Evolutionary conservation across 2,113 vertebrate genomes (phyloP), one percentile per base, ranked within the genome.

Genomic region (Pithys albifrons): DNA sequence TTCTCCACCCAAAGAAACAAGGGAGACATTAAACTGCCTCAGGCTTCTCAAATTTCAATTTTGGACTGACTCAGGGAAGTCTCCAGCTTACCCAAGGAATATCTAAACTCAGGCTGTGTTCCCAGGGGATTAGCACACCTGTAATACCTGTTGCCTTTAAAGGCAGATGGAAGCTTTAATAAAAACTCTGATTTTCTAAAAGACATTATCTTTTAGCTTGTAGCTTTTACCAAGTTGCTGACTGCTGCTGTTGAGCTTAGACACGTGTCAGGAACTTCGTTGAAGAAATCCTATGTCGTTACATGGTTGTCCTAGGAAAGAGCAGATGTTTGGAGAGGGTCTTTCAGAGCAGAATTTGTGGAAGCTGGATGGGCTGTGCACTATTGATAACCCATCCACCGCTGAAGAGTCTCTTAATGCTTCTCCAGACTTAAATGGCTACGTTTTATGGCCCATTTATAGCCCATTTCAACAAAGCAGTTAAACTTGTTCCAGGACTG

Each of bases 381-480:
- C 91, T 88, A 57, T 92, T 95, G 92, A 88, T 91, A 91, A 80
- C 45, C 31, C 77, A 59, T 65, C 67, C 62, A 93, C 35, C 57
- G 61, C 66, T 93, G 95, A 88, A 92, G 88, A 93, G 92, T 77
- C 88, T 96, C 95, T 95, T 86, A 93, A 86, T 91, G 88, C 94
- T 94, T 91, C 86, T 89, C 85, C 67, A 74, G 88, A 51, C 79
- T 94, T 62, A 91, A 94, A 88, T 48, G 69, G 82, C 75, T 80
- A 89, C 88, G 88, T 95, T 95, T 93, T 94, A 95, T 28, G 48
- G 85, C 73, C 69, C 80, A 66, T 94, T 95, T 94, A 92, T 77
- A 51, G 73, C 49, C 46, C 67, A 70, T 92, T 93, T 95, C 88
- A 91, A 66, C 91, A 83, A 82, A 93, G 92, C 88, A 88, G 75